Evolutionary conservation across 2,113 vertebrate genomes (phyloP).

Genomic region (Sinocyclocheilus anophthalmus): DNA sequence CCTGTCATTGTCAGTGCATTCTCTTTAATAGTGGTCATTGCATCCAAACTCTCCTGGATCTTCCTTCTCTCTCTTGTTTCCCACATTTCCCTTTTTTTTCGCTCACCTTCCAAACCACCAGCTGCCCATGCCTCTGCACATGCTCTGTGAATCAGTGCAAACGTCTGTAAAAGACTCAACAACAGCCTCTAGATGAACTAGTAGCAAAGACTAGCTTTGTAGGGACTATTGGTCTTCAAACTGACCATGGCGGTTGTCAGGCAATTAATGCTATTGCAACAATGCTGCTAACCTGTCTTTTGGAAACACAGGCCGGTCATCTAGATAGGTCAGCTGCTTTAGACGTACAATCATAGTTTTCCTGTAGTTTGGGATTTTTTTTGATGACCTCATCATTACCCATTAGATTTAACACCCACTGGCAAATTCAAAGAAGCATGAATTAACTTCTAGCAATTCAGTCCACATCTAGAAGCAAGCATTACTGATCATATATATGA

Average conservation of each 20-base stretch:
- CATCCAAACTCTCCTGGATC: slow-evolving; percentile 83
- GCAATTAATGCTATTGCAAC: neutral
- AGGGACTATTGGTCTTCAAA: neutral
- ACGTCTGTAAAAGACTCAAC: neutral
- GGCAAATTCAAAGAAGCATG: slow-evolving; percentile 37
- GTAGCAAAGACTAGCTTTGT: neutral
- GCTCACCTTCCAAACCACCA: slow-evolving; percentile 84
- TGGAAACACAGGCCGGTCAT: slow-evolving; percentile 91
- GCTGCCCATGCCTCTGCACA: slow-evolving; percentile 93
- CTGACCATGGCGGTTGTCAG: neutral
- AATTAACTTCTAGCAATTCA: neutral
- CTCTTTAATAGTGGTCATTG: slow-evolving; percentile 74
- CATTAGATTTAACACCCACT: slow-evolving; percentile 86
- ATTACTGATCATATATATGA: neutral
- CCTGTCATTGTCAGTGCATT: slow-evolving; percentile 69
- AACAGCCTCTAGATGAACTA: neutral
- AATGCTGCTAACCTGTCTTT: slow-evolving; percentile 83
- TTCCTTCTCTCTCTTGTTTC: slow-evolving; percentile 82
- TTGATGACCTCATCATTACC: slow-evolving; percentile 83
- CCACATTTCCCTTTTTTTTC: slow-evolving; percentile 83
- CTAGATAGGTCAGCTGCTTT: slow-evolving; percentile 85
- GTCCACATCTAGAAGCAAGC: neutral
- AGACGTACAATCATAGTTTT: slow-evolving; percentile 83
- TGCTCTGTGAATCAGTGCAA: slow-evolving; percentile 72
- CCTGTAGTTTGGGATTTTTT: slow-evolving; percentile 86